Evolutionary conservation across 2,797 vertebrate species (phyloP), one percentile per base, ranked within the genome.

Genomic region (Notamacropus eugenii): DNA sequence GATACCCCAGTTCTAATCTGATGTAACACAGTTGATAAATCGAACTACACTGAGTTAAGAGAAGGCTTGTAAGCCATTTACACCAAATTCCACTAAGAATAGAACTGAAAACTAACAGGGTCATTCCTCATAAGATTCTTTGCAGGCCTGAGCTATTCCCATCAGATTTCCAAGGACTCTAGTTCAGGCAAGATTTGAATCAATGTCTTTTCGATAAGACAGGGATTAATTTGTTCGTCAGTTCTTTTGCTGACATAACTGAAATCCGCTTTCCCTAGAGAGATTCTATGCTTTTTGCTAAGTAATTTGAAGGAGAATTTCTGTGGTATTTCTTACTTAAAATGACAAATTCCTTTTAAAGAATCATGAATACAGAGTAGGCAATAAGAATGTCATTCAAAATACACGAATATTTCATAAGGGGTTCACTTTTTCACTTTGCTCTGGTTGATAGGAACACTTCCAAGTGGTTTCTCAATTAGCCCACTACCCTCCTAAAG

Each of bases 101-200:
- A 95, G 55, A 97, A 28, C 50, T 90, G 93, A 95, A 93, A 95
- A 50, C 93, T 96, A 98, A 96, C n/a, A 97, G 50, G 93, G 97
- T 98, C 93, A 94, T 96, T 97, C 97, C 90, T 95, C 93, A 95
- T 92, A 98, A 98, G 94, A 94, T 97, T 93, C 91, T 98, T 96
- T 95, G n/a, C 55, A 95, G 91, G 92, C 40, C 93, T 96, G 95
- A 98, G 92, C 97, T 94, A 95, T 97, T 98, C 96, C 92, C 93
- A 87, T n/a, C 56, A 95, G 92, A 94, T 97, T 98, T 95, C 55
- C 92, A 93, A 29, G 31, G 95, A 52, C 57, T 97, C 91, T 31
- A 0, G 13, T 95, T 97, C n/a, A 97, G 95, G 91, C 96, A 92
- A 97, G 93, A 57, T 93, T 97, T 95, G 91, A 98, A 97, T 31